These are phyloP conservation scores for Colletes latitarsis DNA, from an alignment of 1,140 invertebrate genomes.

Conservation along the genomic window DNA sequence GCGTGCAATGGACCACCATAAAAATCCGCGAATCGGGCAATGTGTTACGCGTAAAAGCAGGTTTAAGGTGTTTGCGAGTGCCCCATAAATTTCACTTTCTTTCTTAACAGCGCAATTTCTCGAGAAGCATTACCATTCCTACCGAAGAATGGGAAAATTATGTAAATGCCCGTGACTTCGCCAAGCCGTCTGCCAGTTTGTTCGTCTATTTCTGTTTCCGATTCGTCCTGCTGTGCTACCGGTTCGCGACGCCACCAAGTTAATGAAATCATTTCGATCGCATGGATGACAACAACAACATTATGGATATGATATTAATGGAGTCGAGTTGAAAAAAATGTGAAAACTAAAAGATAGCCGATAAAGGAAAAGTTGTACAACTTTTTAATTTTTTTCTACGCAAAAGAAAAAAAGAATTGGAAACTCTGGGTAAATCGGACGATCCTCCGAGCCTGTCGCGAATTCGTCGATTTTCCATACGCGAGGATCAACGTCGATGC, in stretches of 20 bases:
- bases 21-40: neutral
- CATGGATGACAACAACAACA: no score
- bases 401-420: no score
- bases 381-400: no score
- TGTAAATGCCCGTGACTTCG: slow-evolving; percentile 16
- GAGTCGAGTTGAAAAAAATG: no score
- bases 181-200: slow-evolving; percentile 20
- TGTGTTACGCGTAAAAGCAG: neutral
- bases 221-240: neutral
- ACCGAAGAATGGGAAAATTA: slow-evolving; percentile 27
- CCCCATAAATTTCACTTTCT: slow-evolving; percentile 21
- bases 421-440: no score
- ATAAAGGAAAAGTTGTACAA: no score
- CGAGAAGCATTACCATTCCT: slow-evolving; percentile 6
- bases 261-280: neutral
- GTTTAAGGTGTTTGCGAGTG: neutral
- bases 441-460: no score
- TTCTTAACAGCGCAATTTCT: slow-evolving; percentile 18
- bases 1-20: neutral
- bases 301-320: no score
- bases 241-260: neutral
- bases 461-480: neutral
- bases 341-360: no score
- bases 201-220: slow-evolving; percentile 9
- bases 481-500: neutral